A percentile compares a stretch with the other conserved stretches of the same genome.
These are phyloP conservation scores for Brachionus plicatilis DNA, from an alignment of 1,140 invertebrate genomes.

Conservation along the genomic window DNA sequence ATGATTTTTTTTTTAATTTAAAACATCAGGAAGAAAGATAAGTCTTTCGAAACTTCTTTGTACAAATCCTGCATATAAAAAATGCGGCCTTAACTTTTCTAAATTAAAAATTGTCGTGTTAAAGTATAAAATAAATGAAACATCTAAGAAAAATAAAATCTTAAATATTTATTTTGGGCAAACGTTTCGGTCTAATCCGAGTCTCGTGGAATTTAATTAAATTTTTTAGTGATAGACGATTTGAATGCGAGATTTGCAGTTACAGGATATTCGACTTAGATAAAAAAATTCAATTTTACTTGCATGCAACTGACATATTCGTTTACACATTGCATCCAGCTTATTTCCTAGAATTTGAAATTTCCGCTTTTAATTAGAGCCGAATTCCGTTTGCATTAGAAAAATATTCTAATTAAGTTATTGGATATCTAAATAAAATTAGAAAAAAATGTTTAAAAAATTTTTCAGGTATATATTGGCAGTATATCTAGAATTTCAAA, in stretches of 20 bases:
- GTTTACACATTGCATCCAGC: background rate
- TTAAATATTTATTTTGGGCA: background rate
- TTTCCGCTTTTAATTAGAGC: slow-evolving; percentile 13
- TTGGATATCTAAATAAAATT: background rate
- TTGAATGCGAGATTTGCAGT: background rate
- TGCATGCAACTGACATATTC: slow-evolving; percentile 2
- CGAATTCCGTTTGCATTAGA: background rate
- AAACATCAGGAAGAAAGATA: too few species aligned
- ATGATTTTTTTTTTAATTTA: too few species aligned
- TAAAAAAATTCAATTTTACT: background rate
- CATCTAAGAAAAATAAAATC: background rate
- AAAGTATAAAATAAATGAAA: background rate
- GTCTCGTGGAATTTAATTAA: background rate
- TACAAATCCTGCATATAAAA: too few species aligned
- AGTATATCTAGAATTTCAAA: background rate
- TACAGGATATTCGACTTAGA: background rate
- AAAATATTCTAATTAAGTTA: slow-evolving; percentile 28
- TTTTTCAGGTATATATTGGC: background rate
- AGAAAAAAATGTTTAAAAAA: background rate
- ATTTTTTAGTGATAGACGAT: background rate
- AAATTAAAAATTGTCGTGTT: background rate
- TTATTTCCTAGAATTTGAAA: slow-evolving; percentile 27
- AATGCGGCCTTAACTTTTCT: background rate
- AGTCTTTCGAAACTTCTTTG: too few species aligned
- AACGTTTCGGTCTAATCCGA: background rate